A percentile compares a stretch with the other conserved stretches of the same genome.
Conservation (phyloP, 2,888 invertebrate species). For the Oegoconia quadripuncta region DNA sequence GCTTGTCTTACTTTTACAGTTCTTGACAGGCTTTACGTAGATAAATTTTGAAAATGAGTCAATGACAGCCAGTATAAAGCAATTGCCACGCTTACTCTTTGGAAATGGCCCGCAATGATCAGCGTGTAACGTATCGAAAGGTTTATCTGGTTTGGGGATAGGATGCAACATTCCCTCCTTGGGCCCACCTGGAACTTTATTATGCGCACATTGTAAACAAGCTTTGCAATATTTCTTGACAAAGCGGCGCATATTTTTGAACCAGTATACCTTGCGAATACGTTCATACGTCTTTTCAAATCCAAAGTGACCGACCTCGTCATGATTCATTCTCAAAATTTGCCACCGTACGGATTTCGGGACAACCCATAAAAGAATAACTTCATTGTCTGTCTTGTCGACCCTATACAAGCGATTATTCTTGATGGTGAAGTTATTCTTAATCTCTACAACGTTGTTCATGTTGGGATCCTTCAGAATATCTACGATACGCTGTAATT, state of each 20-base stretch:
- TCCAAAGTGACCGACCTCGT: slow-evolving; percentile 17
- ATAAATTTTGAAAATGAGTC: slow-evolving; percentile 22
- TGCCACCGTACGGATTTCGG: slow-evolving; percentile 23
- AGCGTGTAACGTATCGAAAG: slow-evolving; percentile 16
- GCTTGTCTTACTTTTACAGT: slow-evolving; percentile 10
- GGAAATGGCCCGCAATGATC: slow-evolving; percentile 20
- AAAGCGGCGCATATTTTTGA: slow-evolving; percentile 17
- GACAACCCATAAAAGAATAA: slow-evolving; percentile 15
- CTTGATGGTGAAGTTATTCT: slow-evolving; percentile 11
- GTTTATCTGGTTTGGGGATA: slow-evolving; percentile 10
- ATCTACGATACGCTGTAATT: slow-evolving; percentile 5
- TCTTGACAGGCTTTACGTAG: slow-evolving; percentile 17
- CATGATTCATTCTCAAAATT: slow-evolving; percentile 16
- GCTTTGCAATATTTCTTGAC: slow-evolving; percentile 19
- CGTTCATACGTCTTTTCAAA: slow-evolving; percentile 19
- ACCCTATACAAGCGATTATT: slow-evolving; percentile 5
- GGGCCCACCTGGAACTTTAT: slow-evolving; percentile 12
- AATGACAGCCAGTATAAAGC: slow-evolving; percentile 17
- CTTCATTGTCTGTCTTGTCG: not conserved
- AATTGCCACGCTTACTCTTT: slow-evolving; percentile 15
- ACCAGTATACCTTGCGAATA: slow-evolving; percentile 17
- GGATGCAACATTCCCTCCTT: slow-evolving; percentile 13
- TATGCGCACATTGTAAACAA: slow-evolving; percentile 17
- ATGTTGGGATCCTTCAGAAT: slow-evolving; percentile 7
- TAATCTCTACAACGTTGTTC: slow-evolving; percentile 3